Conservation (phyloP, 2,888 invertebrate species). For the Drosophila suboccidentalis region DNA sequence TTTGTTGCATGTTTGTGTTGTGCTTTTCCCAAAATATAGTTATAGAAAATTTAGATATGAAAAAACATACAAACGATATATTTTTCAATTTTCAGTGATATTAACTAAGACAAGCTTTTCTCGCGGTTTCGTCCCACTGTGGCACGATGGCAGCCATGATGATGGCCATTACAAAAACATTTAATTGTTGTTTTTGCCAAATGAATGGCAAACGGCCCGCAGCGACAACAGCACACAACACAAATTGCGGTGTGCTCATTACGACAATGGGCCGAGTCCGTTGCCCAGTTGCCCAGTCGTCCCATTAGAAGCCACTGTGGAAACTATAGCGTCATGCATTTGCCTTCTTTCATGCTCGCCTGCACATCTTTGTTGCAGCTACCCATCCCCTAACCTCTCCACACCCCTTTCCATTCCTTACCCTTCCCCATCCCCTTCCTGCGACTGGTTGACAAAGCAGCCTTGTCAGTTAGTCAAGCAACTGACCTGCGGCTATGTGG, state of each 20-base stretch:
- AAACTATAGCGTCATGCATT: slow-evolving; percentile 56
- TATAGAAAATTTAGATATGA: no score
- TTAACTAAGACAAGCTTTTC: no score
- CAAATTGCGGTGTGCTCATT: slow-evolving; percentile 81
- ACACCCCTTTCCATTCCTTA: neutral
- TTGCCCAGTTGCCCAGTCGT: slow-evolving; percentile 34
- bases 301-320: slow-evolving; percentile 53
- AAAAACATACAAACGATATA: no score
- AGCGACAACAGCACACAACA: slow-evolving; percentile 66
- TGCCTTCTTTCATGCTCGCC: slow-evolving; percentile 67
- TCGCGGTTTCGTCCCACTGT: no score
- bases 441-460: slow-evolving; percentile 54
- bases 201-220: slow-evolving; percentile 78
- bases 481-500: slow-evolving; percentile 71
- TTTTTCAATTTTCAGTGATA: no score
- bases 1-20: no score
- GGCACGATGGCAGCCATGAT: slow-evolving; percentile 41
- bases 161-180: slow-evolving; percentile 80
- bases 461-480: slow-evolving; percentile 60
- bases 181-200: slow-evolving; percentile 80
- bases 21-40: no score
- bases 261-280: slow-evolving; percentile 62
- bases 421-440: neutral
- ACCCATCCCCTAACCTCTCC: slow-evolving; percentile 11
- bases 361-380: slow-evolving; percentile 67